These are phyloP conservation scores for Scaptomyza parva DNA, from an alignment of 2,888 invertebrate genomes.

Conservation along the genomic window DNA sequence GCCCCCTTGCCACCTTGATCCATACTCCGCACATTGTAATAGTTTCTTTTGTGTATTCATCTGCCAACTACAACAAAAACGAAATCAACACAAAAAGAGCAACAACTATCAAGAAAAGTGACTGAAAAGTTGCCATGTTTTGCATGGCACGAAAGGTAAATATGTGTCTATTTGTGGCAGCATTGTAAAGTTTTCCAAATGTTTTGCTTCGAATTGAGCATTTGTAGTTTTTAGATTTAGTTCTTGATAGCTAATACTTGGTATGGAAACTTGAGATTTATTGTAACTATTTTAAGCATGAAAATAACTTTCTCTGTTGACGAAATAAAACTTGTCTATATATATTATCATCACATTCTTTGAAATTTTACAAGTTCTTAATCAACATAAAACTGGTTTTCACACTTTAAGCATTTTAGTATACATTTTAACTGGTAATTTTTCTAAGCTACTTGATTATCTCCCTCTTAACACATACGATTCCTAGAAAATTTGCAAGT, in stretches of 20 bases:
- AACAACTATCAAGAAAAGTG: too few species aligned
- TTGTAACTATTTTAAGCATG: not conserved
- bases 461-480: not conserved
- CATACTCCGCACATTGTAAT: conserved; percentile 12
- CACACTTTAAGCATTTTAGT: too few species aligned
- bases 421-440: too few species aligned
- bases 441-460: not conserved
- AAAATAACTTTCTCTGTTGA: too few species aligned
- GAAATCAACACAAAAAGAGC: not conserved
- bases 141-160: conserved; percentile 35
- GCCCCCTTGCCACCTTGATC: not conserved
- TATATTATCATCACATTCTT: not conserved
- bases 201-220: conserved; percentile 38
- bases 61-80: conserved; percentile 25
- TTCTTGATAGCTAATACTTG: conserved; percentile 7
- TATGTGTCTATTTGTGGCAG: conserved; percentile 21
- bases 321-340: too few species aligned
- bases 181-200: conserved; percentile 30
- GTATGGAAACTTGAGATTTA: conserved; percentile 20
- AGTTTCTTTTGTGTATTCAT: conserved; percentile 43
- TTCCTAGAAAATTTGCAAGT: not conserved
- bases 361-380: not conserved
- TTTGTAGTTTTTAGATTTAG: not conserved
- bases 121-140: conserved; percentile 35
- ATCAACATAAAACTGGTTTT: not conserved